Evolutionary conservation across 2,888 invertebrate species (phyloP).

Genomic region (Aradus depressus): DNA sequence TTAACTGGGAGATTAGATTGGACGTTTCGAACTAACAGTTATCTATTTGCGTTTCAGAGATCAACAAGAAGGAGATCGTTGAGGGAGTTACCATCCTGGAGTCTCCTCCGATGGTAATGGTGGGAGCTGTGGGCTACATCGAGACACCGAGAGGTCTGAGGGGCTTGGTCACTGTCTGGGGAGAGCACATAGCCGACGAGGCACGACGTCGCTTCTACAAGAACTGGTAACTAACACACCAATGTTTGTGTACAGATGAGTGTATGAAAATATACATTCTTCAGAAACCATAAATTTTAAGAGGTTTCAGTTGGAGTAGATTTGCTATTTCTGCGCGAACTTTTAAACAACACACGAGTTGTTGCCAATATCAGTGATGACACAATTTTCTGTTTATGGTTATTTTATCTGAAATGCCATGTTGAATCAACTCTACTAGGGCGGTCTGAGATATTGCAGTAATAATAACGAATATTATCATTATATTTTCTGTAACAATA

Average conservation of each 20-base stretch:
- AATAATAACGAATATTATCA: not conserved
- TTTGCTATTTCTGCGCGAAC: not conserved
- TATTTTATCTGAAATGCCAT: constrained; percentile 23
- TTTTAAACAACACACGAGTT: not conserved
- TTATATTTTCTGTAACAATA: too few species aligned
- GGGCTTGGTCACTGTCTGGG: constrained; percentile 92
- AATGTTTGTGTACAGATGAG: constrained; percentile 13
- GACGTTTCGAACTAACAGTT: not conserved
- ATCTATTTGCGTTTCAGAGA: constrained; percentile 53
- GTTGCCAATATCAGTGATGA: constrained; percentile 12
- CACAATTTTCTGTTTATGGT: constrained; percentile 24
- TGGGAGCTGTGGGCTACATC: constrained; percentile 97
- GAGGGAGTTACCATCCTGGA: constrained; percentile 98
- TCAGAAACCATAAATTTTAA: not conserved
- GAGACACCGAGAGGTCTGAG: constrained; percentile 96
- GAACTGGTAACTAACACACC: constrained; percentile 74
- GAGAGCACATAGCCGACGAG: constrained; percentile 97
- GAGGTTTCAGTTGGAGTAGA: not conserved
- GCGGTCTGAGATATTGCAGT: constrained; percentile 38
- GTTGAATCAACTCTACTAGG: constrained; percentile 37
- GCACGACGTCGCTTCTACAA: constrained; percentile 98
- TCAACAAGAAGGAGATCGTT: constrained; percentile 99
- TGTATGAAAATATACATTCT: not conserved
- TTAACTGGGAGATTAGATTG: too few species aligned
- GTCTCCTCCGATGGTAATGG: constrained; percentile 95